A percentile compares a stretch with the other conserved stretches of the same genome.
Evolutionary conservation across 2,797 vertebrate species (phyloP).

Genomic region (Melanotaenia parkinsoni): DNA sequence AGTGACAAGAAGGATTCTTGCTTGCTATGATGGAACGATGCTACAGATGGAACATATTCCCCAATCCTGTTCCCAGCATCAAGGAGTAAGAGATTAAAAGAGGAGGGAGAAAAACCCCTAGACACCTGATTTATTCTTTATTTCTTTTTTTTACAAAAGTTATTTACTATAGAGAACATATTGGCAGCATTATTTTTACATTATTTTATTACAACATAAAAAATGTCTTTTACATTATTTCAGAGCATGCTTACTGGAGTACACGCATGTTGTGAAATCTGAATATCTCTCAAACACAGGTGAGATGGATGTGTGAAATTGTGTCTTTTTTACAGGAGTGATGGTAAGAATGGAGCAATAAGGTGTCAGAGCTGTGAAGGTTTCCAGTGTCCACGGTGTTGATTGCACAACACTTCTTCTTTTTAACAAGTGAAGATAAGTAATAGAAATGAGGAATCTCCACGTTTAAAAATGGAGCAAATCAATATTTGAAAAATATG

Average conservation of each 20-base stretch:
- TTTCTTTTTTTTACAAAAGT: neutral
- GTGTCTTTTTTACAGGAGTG: constrained; percentile 8
- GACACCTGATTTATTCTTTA: neutral
- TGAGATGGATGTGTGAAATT: neutral
- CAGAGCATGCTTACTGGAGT: neutral
- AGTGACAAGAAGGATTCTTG: neutral
- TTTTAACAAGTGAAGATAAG: neutral
- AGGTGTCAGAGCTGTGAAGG: neutral
- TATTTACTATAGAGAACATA: neutral
- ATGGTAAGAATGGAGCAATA: neutral
- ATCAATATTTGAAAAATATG: neutral
- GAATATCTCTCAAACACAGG: no score
- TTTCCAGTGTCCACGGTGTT: neutral
- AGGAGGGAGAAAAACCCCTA: constrained; percentile 2
- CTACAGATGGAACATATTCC: constrained; percentile 8
- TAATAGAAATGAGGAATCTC: neutral
- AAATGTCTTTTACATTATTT: neutral
- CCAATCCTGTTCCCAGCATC: constrained; percentile 3
- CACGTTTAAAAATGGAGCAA: neutral
- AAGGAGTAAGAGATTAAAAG: constrained; percentile 4
- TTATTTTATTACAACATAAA: no score
- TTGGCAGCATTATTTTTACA: neutral
- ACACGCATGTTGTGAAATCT: neutral
- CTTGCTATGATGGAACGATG: neutral
- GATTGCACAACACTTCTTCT: neutral